These are phyloP conservation scores for Dendroctonus ponderosae DNA, from an alignment of 1,140 invertebrate species.

Conservation along the genomic window DNA sequence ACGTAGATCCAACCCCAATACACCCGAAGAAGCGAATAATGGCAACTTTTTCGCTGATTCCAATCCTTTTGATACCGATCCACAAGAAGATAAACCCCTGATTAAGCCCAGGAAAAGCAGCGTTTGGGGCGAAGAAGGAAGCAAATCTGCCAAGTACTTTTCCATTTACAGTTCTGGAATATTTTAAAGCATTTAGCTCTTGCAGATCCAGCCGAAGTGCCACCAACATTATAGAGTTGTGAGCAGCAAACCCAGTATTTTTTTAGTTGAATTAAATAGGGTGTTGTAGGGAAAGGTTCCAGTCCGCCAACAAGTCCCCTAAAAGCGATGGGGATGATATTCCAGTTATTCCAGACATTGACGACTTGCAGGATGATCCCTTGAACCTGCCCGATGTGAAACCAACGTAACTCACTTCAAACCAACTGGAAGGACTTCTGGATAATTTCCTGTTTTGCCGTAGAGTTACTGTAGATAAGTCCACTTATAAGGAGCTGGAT, in stretches of 20 bases:
- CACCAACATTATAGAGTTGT: constrained; percentile 47
- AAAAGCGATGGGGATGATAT: constrained; percentile 45
- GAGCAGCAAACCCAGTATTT: constrained; percentile 21
- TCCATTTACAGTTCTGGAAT: constrained; percentile 1
- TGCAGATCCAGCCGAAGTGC: constrained; percentile 34
- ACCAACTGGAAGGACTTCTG: background rate
- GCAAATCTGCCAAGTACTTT: constrained; percentile 44
- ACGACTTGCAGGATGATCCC: constrained; percentile 47
- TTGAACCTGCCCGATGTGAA: constrained; percentile 43
- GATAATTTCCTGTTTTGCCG: constrained; percentile 24
- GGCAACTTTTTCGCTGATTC: constrained; percentile 23
- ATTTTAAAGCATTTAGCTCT: constrained; percentile 13
- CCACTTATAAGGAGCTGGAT: constrained; percentile 48
- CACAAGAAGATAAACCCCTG: constrained; percentile 31
- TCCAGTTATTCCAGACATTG: constrained; percentile 49
- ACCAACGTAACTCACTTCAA: constrained; percentile 36
- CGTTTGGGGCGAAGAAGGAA: constrained; percentile 46
- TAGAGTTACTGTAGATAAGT: constrained; percentile 44
- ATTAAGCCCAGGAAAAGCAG: constrained; percentile 43
- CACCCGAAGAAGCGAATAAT: constrained; percentile 20
- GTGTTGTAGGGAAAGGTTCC: constrained; percentile 44
- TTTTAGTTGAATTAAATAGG: constrained; percentile 1
- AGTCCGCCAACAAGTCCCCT: constrained; percentile 35
- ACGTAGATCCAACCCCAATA: constrained; percentile 38
- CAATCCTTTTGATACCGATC: constrained; percentile 28